Conservation (phyloP, 2,797 vertebrate species). For the Botia kubotai region DNA sequence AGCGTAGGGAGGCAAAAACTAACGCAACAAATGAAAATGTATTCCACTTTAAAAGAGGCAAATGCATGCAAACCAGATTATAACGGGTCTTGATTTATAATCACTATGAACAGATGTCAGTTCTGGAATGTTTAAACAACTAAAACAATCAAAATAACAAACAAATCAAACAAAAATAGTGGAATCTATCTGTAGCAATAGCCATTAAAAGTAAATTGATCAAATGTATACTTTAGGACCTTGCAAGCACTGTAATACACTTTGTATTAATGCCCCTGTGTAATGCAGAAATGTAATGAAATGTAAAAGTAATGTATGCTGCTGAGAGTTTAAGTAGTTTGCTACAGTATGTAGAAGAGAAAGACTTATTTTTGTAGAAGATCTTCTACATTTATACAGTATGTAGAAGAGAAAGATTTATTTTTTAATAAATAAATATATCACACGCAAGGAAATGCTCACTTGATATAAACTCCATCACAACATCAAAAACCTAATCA, state of each 20-base stretch:
- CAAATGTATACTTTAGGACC: background rate
- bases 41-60: background rate
- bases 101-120: background rate
- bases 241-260: background rate
- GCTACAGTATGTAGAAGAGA: background rate
- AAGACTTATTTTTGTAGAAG: too few species aligned
- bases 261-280: background rate
- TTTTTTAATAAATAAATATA: constrained; percentile 30
- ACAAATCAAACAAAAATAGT: background rate
- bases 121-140: background rate
- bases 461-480: constrained; percentile 59
- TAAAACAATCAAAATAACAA: background rate
- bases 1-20: background rate
- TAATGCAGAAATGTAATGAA: background rate
- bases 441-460: constrained; percentile 65
- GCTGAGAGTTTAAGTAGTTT: background rate
- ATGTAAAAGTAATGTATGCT: constrained; percentile 4
- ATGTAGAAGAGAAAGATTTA: background rate
- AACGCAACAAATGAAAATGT: background rate
- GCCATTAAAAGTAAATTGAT: background rate
- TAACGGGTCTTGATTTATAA: background rate
- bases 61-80: background rate
- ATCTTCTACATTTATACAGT: too few species aligned
- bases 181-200: too few species aligned
- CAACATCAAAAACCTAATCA: constrained; percentile 67